phyloP scores from a whole-genome alignment of 1,140 invertebrate species.

The Drosophila carrolli region DNA sequence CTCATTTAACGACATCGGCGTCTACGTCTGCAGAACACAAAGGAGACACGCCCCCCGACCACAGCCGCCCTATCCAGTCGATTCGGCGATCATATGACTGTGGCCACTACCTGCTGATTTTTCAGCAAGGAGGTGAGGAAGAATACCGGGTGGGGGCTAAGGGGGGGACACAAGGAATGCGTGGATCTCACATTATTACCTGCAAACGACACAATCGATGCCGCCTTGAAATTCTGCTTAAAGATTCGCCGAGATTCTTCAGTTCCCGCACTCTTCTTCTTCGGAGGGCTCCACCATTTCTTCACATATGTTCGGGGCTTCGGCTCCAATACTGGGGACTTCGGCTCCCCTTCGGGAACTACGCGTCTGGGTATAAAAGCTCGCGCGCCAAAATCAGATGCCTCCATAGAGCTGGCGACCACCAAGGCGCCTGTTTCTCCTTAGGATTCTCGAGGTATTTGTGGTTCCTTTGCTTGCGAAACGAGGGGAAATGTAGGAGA shows the following conservation, averaged over 20 bases:
- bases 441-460: slow-evolving; percentile 4
- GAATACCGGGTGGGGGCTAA: not conserved
- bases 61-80: slow-evolving; percentile 42
- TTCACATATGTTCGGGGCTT: slow-evolving; percentile 57
- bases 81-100: slow-evolving; percentile 73
- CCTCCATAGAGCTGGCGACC: slow-evolving; percentile 56
- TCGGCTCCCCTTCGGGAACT: slow-evolving; percentile 49
- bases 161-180: slow-evolving; percentile 63
- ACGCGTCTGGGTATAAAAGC: slow-evolving; percentile 77
- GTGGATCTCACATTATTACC: slow-evolving; percentile 83
- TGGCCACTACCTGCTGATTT: slow-evolving; percentile 75
- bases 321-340: slow-evolving; percentile 46
- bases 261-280: slow-evolving; percentile 4
- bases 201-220: slow-evolving; percentile 83
- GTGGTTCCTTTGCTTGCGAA: not conserved
- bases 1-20: slow-evolving; percentile 82
- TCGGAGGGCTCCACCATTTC: slow-evolving; percentile 20
- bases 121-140: not conserved
- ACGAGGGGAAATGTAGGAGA: slow-evolving; percentile 51
- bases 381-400: slow-evolving; percentile 80
- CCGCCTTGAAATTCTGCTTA: slow-evolving; percentile 76
- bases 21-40: slow-evolving; percentile 80
- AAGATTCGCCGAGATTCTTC: slow-evolving; percentile 56
- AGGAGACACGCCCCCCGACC: slow-evolving; percentile 63
- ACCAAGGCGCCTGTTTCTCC: slow-evolving; percentile 37